These are phyloP conservation scores for Nemotelus pantherinus DNA, from an alignment of 2,888 invertebrate species.

Conservation along the genomic window DNA sequence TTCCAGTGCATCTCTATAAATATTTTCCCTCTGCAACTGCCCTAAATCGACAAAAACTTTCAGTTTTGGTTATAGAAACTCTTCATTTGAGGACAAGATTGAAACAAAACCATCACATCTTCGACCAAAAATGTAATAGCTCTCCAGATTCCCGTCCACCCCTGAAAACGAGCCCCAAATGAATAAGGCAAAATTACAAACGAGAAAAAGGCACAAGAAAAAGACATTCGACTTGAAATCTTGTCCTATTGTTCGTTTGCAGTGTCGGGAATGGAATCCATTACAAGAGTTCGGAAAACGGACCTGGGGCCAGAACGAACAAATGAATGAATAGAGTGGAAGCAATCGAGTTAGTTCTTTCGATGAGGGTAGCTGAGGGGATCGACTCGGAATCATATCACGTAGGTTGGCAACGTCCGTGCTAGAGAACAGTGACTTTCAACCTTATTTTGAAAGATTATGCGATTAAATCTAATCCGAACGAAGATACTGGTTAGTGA, in stretches of 20 bases:
- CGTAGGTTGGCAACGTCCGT: neutral
- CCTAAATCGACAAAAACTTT: too few relatives aligned
- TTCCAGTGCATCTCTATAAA: too few relatives aligned
- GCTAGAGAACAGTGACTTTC: slow-evolving; percentile 8
- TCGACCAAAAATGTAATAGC: too few relatives aligned
- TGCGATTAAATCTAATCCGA: neutral
- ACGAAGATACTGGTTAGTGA: too few relatives aligned
- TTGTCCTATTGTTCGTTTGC: slow-evolving; percentile 32
- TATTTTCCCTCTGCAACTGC: too few relatives aligned
- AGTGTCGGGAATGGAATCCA: slow-evolving; percentile 30
- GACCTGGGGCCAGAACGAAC: neutral
- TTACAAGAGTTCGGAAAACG: slow-evolving; percentile 23
- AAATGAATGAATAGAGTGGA: too few relatives aligned
- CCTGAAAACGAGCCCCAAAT: slow-evolving; percentile 20
- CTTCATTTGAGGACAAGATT: too few relatives aligned
- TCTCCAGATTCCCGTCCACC: neutral
- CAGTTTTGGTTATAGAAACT: too few relatives aligned
- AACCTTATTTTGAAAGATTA: slow-evolving; percentile 20
- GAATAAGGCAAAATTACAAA: slow-evolving; percentile 32
- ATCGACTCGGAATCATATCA: too few relatives aligned
- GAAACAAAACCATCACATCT: too few relatives aligned
- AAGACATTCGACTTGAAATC: slow-evolving; percentile 27
- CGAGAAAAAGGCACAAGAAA: slow-evolving; percentile 10
- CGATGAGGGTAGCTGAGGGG: neutral
- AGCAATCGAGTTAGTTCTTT: too few relatives aligned